phyloP scores from a whole-genome alignment of 2,888 invertebrate genomes.

The Pachliopta kotzebuea region DNA sequence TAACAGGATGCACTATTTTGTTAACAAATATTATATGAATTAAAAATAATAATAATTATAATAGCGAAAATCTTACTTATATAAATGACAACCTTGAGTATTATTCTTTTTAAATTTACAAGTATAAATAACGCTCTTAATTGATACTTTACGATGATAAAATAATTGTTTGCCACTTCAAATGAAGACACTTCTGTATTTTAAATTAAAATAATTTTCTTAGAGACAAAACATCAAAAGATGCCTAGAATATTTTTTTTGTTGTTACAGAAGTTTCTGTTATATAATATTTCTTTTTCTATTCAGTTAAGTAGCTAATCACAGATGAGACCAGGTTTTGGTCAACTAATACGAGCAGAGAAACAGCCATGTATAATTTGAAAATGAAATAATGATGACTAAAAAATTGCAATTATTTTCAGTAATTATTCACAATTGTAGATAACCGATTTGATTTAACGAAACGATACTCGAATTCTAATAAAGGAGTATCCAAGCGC shows the following conservation, averaged over 20 bases:
- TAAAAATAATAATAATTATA: no score
- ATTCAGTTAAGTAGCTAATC: slow-evolving; percentile 18
- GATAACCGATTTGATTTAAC: slow-evolving; percentile 8
- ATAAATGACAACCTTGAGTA: no score
- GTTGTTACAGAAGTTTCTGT: not conserved
- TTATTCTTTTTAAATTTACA: no score
- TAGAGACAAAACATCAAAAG: not conserved
- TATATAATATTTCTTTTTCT: not conserved
- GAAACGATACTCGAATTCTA: slow-evolving; percentile 8
- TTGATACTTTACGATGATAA: no score
- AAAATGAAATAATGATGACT: not conserved
- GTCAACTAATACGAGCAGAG: slow-evolving; percentile 12
- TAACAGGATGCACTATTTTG: no score
- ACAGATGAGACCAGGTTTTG: not conserved
- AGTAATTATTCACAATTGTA: not conserved
- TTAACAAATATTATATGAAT: no score
- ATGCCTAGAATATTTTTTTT: not conserved
- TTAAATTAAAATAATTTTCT: no score
- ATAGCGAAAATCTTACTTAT: no score
- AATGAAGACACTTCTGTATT: no score
- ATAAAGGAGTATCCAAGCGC: slow-evolving; percentile 6
- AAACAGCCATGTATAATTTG: slow-evolving; percentile 15
- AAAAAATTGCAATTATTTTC: not conserved
- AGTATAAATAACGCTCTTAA: no score
- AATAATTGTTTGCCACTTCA: no score